These are phyloP conservation scores for Uria lomvia DNA, from an alignment of 2,113 vertebrate genomes.

Conservation along the genomic window DNA sequence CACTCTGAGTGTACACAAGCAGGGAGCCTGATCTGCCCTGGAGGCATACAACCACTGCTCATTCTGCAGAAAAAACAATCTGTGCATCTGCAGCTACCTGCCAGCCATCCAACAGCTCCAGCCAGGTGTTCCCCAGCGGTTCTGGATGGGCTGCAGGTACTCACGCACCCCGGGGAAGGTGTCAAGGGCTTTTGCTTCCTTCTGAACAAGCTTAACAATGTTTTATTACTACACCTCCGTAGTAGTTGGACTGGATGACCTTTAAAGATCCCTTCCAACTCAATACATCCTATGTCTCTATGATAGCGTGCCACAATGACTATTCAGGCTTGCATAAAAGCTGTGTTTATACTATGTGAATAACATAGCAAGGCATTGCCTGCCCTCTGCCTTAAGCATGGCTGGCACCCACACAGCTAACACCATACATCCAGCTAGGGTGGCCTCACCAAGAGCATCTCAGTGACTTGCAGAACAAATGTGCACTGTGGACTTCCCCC, in stretches of 20 bases:
- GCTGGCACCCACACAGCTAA: not conserved
- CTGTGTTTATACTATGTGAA: not conserved
- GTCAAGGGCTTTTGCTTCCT: not conserved
- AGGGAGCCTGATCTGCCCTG: not conserved
- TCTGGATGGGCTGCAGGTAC: not conserved
- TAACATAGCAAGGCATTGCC: not conserved
- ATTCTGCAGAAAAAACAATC: not conserved
- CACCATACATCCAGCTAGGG: not conserved
- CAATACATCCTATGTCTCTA: too few species aligned
- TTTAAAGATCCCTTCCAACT: too few species aligned
- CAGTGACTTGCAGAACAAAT: not conserved
- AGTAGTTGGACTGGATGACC: not conserved
- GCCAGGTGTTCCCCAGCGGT: not conserved
- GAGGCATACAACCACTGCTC: not conserved
- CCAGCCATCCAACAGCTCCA: not conserved
- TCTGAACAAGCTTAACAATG: not conserved
- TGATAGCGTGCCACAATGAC: not conserved
- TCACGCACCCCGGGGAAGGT: not conserved
- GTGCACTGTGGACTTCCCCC: not conserved
- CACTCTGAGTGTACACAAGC: not conserved
- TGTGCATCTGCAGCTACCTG: not conserved
- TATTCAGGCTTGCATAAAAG: not conserved
- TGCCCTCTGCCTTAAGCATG: not conserved
- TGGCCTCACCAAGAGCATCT: not conserved
- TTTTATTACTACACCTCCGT: not conserved